phyloP scores from a whole-genome alignment of 2,113 vertebrate species.

The Mormyrus iriodes region DNA sequence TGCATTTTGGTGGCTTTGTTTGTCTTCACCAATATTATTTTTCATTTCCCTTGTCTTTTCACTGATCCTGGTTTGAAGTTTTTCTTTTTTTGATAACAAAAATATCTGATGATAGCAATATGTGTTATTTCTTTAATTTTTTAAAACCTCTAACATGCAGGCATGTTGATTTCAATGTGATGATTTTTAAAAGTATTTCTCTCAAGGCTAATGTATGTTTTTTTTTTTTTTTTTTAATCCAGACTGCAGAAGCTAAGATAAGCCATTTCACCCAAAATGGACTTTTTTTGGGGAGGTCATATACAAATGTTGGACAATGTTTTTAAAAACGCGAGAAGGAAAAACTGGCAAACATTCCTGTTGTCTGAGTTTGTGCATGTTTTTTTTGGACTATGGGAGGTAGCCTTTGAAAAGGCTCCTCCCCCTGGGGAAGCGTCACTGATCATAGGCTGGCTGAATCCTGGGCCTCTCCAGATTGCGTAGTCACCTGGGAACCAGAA shows the following conservation, averaged over 20 bases:
- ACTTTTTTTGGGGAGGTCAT: constrained; percentile 51
- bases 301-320: constrained; percentile 8
- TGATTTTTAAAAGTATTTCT: constrained; percentile 27
- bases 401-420: background rate
- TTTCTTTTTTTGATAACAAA: constrained; percentile 45
- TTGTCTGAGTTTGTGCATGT: background rate
- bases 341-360: constrained; percentile 21
- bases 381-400: background rate
- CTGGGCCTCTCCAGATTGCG: background rate
- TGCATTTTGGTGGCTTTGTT: background rate
- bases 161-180: constrained; percentile 67
- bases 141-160: constrained; percentile 69
- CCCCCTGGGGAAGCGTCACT: background rate
- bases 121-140: constrained; percentile 40
- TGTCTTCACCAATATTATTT: background rate
- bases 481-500: background rate
- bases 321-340: constrained; percentile 3
- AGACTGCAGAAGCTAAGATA: constrained; percentile 48
- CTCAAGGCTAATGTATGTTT: background rate
- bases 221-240: constrained; percentile 34
- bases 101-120: constrained; percentile 38
- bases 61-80: constrained; percentile 51
- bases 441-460: background rate
- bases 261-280: constrained; percentile 50
- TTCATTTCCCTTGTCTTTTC: constrained; percentile 60